These are phyloP conservation scores for Sceliomorpha sp. DNA, from an alignment of 2,888 invertebrate species.

Conservation along the genomic window DNA sequence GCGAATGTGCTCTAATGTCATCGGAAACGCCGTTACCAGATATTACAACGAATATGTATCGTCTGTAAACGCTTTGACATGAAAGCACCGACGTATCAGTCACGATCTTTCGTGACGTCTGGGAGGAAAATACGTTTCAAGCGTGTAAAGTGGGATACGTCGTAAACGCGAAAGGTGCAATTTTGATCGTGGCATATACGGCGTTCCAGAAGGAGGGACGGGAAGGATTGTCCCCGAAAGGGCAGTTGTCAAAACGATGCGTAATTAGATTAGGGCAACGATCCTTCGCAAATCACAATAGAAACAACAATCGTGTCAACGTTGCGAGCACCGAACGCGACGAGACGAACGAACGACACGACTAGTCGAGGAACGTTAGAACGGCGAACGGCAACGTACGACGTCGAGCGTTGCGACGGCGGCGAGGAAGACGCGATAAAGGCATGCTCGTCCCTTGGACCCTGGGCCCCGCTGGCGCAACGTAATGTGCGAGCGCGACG, in stretches of 20 bases:
- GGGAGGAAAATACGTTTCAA: too few relatives aligned
- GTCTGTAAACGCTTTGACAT: too few relatives aligned
- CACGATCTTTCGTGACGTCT: conserved; percentile 6
- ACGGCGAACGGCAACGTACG: neutral
- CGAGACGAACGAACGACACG: too few relatives aligned
- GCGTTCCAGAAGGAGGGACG: neutral
- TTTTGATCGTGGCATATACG: too few relatives aligned
- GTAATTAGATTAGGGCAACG: conserved; percentile 26
- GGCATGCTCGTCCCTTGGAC: neutral
- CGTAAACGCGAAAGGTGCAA: neutral
- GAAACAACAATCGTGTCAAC: conserved; percentile 6
- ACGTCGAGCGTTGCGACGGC: too few relatives aligned
- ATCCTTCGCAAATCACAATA: neutral
- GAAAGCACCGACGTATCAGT: too few relatives aligned
- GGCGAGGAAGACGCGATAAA: too few relatives aligned
- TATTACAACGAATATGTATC: too few relatives aligned
- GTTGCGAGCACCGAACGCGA: conserved; percentile 14
- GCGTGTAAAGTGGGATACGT: neutral
- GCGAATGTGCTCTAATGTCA: too few relatives aligned
- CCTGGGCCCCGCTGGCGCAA: neutral
- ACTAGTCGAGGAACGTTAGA: too few relatives aligned
- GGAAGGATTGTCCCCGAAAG: neutral
- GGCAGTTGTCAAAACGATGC: conserved; percentile 13
- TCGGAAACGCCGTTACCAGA: too few relatives aligned
- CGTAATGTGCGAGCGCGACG: conserved; percentile 9